These are phyloP conservation scores for Atta cephalotes DNA, from an alignment of 1,140 invertebrate genomes.

Conservation along the genomic window DNA sequence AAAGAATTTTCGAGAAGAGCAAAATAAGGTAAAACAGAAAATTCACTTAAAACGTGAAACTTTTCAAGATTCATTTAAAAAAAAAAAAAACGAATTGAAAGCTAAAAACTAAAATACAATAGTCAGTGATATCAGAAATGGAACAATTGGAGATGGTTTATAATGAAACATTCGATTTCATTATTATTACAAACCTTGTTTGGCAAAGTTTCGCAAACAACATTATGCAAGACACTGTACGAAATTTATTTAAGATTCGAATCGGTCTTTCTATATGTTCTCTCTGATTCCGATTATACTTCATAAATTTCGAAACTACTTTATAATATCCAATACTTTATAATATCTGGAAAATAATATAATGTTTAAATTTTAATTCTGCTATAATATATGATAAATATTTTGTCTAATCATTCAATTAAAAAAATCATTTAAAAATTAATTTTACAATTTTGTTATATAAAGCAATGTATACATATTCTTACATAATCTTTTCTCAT, in stretches of 20 bases:
- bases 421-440: not conserved
- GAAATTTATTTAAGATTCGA: conserved; percentile 46
- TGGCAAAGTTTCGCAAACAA: conserved; percentile 40
- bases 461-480: not conserved
- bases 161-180: not conserved
- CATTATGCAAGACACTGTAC: conserved; percentile 36
- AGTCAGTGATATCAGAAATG: not conserved
- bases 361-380: not conserved
- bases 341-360: conserved; percentile 5
- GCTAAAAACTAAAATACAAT: not conserved
- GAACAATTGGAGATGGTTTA: not conserved
- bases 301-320: conserved; percentile 18
- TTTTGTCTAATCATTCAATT: not conserved
- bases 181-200: conserved; percentile 45
- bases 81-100: not conserved
- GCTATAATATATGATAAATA: not conserved
- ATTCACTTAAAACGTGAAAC: not conserved
- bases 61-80: not conserved
- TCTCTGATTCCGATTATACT: conserved; percentile 25
- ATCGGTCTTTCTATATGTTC: conserved; percentile 16
- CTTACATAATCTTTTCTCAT: not conserved
- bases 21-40: not conserved
- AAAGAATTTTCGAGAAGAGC: not conserved
- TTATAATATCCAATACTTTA: conserved; percentile 1
- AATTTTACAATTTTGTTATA: not conserved